Conservation (phyloP, 2,113 vertebrate species). For the Hymenochirus boettgeri region DNA sequence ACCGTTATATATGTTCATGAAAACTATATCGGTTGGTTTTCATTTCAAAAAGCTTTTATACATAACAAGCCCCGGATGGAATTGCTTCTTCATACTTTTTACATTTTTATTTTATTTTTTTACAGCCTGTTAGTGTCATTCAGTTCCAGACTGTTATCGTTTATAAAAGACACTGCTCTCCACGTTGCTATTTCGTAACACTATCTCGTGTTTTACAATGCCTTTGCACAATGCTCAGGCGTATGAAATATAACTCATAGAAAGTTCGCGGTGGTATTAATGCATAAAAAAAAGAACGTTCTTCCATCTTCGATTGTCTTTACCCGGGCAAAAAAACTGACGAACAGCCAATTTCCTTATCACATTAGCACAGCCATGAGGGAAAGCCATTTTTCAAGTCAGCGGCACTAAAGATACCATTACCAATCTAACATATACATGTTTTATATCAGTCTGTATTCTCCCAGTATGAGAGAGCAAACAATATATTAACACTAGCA, state of each 20-base stretch:
- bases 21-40: conserved; percentile 2
- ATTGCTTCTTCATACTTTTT: conserved; percentile 43
- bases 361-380: conserved; percentile 95
- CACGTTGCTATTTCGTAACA: conserved; percentile 81
- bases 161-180: conserved; percentile 86
- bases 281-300: conserved; percentile 75
- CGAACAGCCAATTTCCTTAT: conserved; percentile 98
- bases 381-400: conserved; percentile 99
- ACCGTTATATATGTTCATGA: neutral
- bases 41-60: conserved; percentile 24
- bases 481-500: conserved; percentile 99
- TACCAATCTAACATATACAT: conserved; percentile 99
- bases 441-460: conserved; percentile 97
- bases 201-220: conserved; percentile 84
- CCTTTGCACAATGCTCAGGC: conserved; percentile 64
- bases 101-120: conserved; percentile 67
- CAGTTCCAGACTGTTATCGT: conserved; percentile 84
- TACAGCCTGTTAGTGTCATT: conserved; percentile 78
- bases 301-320: conserved; percentile 73
- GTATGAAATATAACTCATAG: conserved; percentile 80
- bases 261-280: conserved; percentile 77
- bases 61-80: conserved; percentile 27
- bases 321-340: conserved; percentile 84
- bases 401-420: conserved; percentile 99
- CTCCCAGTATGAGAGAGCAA: conserved; percentile 82